Evolutionary conservation across 1,140 invertebrate species (phyloP).

Genomic region (Brachionus rotundiformis): DNA sequence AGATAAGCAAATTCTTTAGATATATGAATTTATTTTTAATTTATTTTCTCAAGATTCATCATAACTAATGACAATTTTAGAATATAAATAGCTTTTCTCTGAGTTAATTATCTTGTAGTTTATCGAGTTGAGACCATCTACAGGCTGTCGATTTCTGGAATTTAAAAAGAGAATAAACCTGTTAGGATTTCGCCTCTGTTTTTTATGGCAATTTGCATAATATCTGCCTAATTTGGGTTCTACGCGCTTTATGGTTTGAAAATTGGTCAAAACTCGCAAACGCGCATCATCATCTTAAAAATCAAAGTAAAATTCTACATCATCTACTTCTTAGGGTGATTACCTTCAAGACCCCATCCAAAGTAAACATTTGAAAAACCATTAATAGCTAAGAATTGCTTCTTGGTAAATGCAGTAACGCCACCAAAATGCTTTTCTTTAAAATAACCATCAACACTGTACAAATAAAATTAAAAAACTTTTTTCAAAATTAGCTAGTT

Average conservation of each 20-base stretch:
- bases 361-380: conserved; percentile 53
- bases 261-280: background rate
- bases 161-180: background rate
- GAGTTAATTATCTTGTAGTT: background rate
- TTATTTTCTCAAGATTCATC: background rate
- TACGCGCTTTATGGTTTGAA: background rate
- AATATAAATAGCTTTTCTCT: background rate
- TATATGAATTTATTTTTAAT: too few species aligned
- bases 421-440: conserved; percentile 47
- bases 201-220: conserved; percentile 35
- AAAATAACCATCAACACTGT: conserved; percentile 31
- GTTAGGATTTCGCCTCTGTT: conserved; percentile 29
- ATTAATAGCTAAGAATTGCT: conserved; percentile 52
- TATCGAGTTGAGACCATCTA: conserved; percentile 39
- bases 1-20: too few species aligned
- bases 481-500: conserved; percentile 52
- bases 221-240: conserved; percentile 1
- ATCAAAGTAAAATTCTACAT: background rate
- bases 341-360: conserved; percentile 59
- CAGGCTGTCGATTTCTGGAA: background rate
- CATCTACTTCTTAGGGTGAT: background rate
- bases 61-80: conserved; percentile 13
- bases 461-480: background rate
- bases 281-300: conserved; percentile 46
- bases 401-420: conserved; percentile 52